phyloP scores from a whole-genome alignment of 2,888 invertebrate genomes.

The Mythimna loreyi region DNA sequence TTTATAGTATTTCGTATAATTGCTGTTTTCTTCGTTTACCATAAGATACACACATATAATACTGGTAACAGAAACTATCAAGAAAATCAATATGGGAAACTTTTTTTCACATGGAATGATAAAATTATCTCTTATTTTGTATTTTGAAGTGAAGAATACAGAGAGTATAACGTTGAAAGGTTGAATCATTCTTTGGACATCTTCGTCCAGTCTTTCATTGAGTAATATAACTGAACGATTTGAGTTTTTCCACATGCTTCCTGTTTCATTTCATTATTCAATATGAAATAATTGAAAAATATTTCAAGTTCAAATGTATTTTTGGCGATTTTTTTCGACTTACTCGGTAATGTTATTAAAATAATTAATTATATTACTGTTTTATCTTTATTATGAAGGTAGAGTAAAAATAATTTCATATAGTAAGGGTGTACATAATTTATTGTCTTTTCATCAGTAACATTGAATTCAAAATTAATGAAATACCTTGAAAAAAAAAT shows the following conservation, averaged over 20 bases:
- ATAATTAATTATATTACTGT: no score
- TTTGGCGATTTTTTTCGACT: no score
- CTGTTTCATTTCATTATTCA: neutral
- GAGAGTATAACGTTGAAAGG: conserved; percentile 15
- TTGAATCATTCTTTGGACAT: conserved; percentile 2
- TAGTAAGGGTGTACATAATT: no score
- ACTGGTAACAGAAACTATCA: neutral
- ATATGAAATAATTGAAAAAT: no score
- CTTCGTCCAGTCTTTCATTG: conserved; percentile 4
- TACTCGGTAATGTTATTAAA: no score
- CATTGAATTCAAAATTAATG: no score
- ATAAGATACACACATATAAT: neutral
- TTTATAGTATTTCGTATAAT: accelerated
- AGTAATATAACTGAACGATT: no score
- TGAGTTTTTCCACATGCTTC: neutral
- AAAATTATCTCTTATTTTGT: conserved; percentile 8
- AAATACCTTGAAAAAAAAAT: no score
- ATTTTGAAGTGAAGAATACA: conserved; percentile 2
- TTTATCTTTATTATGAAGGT: no score
- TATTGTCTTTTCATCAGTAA: no score
- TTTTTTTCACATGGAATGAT: conserved; percentile 21
- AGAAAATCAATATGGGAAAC: neutral
- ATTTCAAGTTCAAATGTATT: no score
- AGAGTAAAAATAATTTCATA: no score
- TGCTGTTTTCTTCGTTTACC: neutral